phyloP scores from a whole-genome alignment of 2,888 invertebrate genomes.

The Hetaerina titia region DNA sequence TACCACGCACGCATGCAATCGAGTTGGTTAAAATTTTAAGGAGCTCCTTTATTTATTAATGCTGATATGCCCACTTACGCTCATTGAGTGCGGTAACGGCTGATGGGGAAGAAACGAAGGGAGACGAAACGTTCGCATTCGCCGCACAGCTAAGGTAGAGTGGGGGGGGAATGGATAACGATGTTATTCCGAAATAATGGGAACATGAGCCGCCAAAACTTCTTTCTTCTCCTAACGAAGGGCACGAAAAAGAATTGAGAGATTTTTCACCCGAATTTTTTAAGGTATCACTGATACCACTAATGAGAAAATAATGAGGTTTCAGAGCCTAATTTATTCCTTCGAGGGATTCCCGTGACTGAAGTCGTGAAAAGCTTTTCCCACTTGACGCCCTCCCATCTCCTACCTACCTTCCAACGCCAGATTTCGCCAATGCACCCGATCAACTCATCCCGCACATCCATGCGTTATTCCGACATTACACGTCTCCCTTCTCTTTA shows the following conservation, averaged over 20 bases:
- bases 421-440: not conserved
- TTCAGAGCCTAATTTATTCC: conserved; percentile 21
- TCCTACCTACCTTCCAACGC: not conserved
- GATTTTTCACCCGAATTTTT: conserved; percentile 22
- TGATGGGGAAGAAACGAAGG: not conserved
- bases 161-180: not conserved
- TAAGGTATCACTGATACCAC: conserved; percentile 15
- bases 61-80: conserved; percentile 42
- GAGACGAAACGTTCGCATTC: not conserved
- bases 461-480: no score
- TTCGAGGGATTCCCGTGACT: conserved; percentile 20
- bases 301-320: conserved; percentile 47
- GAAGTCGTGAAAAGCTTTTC: not conserved
- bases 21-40: conserved; percentile 14
- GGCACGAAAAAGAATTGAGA: conserved; percentile 37
- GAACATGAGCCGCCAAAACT: conserved; percentile 46
- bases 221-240: conserved; percentile 39
- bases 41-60: conserved; percentile 22
- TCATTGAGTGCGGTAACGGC: conserved; percentile 41
- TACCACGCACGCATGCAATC: not conserved
- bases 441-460: not conserved
- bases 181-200: conserved; percentile 48
- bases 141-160: not conserved
- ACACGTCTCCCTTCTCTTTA: no score
- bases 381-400: not conserved